phyloP scores from a whole-genome alignment of 2,888 invertebrate genomes.

The Lordiphosa andalusiaca region DNA sequence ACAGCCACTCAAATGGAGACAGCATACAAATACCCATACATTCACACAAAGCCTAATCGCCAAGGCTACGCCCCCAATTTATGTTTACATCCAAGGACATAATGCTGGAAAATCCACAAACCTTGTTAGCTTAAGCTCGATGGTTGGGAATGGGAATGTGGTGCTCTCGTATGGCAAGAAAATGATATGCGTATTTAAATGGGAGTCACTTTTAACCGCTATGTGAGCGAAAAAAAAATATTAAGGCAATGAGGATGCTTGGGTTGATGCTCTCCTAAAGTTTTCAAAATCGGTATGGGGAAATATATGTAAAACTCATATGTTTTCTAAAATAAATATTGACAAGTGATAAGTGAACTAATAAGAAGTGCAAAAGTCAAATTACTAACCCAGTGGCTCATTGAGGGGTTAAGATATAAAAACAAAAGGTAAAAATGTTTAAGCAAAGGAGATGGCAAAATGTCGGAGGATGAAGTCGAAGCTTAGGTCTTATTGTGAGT shows the following conservation, averaged over 20 bases:
- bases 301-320: too few relatives aligned
- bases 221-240: conserved; percentile 1
- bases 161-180: conserved; percentile 18
- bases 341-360: too few relatives aligned
- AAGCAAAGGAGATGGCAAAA: not conserved
- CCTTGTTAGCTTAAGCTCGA: conserved; percentile 37
- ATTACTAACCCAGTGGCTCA: too few relatives aligned
- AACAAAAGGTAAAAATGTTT: conserved; percentile 3
- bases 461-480: conserved; percentile 1
- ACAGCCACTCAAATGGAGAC: not conserved
- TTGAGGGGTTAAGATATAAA: not conserved
- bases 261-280: too few relatives aligned
- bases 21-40: not conserved
- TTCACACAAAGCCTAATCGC: conserved; percentile 19
- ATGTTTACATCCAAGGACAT: conserved; percentile 22
- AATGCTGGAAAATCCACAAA: conserved; percentile 39
- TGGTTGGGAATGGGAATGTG: conserved; percentile 7
- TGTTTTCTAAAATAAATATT: too few relatives aligned
- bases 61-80: conserved; percentile 4
- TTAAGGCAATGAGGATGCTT: too few relatives aligned
- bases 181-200: conserved; percentile 49
- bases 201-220: conserved; percentile 22
- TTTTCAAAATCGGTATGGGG: too few relatives aligned
- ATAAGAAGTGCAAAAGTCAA: too few relatives aligned
- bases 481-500: conserved; percentile 4